A percentile compares a stretch with the other conserved stretches of the same genome.
Conservation (phyloP, 2,113 vertebrate genomes). For the Saccopteryx leptura region DNA sequence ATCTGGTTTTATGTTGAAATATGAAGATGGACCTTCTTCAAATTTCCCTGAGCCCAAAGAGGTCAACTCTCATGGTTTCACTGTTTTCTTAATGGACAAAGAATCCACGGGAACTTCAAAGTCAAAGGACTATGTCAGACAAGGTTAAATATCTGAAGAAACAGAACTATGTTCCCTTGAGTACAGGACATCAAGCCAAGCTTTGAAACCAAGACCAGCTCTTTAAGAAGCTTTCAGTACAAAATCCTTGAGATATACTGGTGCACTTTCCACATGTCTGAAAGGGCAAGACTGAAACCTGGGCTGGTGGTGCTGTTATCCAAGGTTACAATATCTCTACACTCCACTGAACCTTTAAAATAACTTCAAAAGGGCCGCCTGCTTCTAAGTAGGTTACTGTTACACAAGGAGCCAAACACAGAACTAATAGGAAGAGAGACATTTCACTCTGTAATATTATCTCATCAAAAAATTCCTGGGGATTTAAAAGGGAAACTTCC, state of each 20-base stretch:
- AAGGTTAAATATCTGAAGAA: conserved; percentile 75
- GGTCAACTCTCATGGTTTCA: conserved; percentile 31
- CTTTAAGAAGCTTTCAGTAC: conserved; percentile 81
- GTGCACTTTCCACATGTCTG: conserved; percentile 72
- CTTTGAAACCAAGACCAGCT: conserved; percentile 85
- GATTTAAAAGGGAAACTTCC: conserved; percentile 84
- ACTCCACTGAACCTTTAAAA: conserved; percentile 81
- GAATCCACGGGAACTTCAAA: conserved; percentile 59
- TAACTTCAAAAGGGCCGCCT: conserved; percentile 85
- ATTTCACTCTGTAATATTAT: conserved; percentile 85
- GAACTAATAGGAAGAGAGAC: conserved; percentile 72
- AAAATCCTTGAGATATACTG: conserved; percentile 81
- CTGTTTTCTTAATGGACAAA: conserved; percentile 57
- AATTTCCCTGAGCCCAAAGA: not conserved
- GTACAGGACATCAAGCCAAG: conserved; percentile 35
- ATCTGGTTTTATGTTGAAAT: conserved; percentile 34
- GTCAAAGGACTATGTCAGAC: conserved; percentile 68
- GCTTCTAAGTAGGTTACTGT: conserved; percentile 86
- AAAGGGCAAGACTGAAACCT: conserved; percentile 85
- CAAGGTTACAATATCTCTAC: conserved; percentile 84
- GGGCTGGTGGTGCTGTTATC: conserved; percentile 78
- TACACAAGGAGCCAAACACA: conserved; percentile 82
- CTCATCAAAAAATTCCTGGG: conserved; percentile 80
- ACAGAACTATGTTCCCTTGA: conserved; percentile 74
- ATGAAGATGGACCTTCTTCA: conserved; percentile 51